phyloP scores from a whole-genome alignment of 1,140 invertebrate species.

The Eciton burchellii region DNA sequence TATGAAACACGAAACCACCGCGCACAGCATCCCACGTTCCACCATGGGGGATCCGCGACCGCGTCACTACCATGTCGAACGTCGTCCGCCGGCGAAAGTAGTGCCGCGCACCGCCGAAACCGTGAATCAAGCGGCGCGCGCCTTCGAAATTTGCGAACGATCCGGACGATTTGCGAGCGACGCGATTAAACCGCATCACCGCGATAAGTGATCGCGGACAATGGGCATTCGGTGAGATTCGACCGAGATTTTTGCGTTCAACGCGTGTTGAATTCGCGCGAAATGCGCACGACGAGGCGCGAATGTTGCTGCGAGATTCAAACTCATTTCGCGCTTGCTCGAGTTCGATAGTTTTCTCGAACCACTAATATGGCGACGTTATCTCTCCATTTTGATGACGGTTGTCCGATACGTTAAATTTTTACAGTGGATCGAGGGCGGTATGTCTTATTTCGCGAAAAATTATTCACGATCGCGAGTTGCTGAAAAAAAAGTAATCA shows the following conservation, averaged over 20 bases:
- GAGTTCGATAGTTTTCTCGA: neutral
- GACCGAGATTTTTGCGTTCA: too few relatives aligned
- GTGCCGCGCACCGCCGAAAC: constrained; percentile 64
- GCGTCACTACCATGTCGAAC: constrained; percentile 78
- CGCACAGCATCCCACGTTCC: constrained; percentile 82
- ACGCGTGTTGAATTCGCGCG: neutral
- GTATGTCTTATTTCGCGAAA: neutral
- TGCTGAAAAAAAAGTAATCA: neutral
- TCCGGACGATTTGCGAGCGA: too few relatives aligned
- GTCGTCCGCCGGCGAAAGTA: constrained; percentile 72
- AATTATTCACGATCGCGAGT: neutral
- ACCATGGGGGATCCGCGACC: constrained; percentile 80
- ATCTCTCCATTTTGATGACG: neutral
- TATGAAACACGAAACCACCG: constrained; percentile 79
- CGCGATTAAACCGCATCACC: too few relatives aligned
- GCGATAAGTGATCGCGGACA: neutral
- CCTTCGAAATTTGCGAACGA: constrained; percentile 10
- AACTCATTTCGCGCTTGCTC: neutral
- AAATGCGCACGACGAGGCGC: too few relatives aligned
- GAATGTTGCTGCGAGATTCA: constrained; percentile 17
- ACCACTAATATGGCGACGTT: neutral
- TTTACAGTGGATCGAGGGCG: neutral
- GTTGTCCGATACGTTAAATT: constrained; percentile 1
- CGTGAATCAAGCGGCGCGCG: constrained; percentile 58
- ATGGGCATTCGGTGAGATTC: neutral